These are phyloP conservation scores for Hyppa rectilinea DNA, from an alignment of 2,888 invertebrate genomes.

Conservation along the genomic window DNA sequence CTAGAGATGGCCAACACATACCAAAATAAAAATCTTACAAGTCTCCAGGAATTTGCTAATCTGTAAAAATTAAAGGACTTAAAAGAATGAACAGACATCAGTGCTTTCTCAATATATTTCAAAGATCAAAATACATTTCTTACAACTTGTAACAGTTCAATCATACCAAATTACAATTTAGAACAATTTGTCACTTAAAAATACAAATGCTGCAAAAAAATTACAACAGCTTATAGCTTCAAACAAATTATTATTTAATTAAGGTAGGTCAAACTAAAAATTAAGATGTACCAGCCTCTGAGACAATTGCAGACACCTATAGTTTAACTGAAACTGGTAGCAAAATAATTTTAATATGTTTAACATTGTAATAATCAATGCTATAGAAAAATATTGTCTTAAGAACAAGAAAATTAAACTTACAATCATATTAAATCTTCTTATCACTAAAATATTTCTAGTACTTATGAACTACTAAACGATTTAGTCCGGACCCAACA, in stretches of 20 bases:
- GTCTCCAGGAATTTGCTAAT: not conserved
- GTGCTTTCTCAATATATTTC: conserved; percentile 87
- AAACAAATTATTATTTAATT: conserved; percentile 67
- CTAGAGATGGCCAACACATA: not conserved
- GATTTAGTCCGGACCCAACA: conserved; percentile 86
- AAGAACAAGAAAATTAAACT: conserved; percentile 84
- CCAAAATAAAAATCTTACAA: not conserved
- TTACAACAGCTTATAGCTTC: conserved; percentile 82
- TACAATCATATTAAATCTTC: conserved; percentile 88
- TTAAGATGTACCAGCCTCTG: conserved; percentile 74
- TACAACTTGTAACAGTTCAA: conserved; percentile 88
- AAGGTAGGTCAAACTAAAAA: conserved; percentile 69
- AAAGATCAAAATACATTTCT: conserved; percentile 90
- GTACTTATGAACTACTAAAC: conserved; percentile 82
- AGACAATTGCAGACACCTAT: conserved; percentile 40
- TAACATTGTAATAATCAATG: conserved; percentile 72
- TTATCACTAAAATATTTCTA: conserved; percentile 85
- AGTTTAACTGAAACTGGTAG: conserved; percentile 65
- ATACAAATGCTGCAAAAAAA: conserved; percentile 84
- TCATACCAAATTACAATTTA: conserved; percentile 86
- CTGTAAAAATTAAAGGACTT: conserved; percentile 1
- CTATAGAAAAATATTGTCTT: conserved; percentile 81
- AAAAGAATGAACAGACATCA: conserved; percentile 71
- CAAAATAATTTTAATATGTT: conserved; percentile 73
- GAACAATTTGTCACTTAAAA: conserved; percentile 77